Percentiles rank a stretch among this genome's conserved stretches.
Evolutionary conservation across 2,113 vertebrate species (phyloP).

Genomic region (Pseudopodoces humilis): DNA sequence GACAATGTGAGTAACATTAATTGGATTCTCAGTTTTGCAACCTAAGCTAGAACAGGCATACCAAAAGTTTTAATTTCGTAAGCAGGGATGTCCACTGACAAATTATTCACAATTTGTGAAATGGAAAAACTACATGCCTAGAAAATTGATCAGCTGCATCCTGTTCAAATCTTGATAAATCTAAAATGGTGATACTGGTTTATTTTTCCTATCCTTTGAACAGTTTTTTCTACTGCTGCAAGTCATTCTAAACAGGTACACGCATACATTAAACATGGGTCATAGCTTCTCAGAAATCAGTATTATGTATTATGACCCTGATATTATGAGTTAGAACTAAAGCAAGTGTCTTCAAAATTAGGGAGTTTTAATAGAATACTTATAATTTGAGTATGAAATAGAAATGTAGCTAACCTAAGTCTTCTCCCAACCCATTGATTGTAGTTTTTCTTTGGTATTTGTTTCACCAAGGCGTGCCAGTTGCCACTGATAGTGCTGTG

Average conservation of each 20-base stretch:
- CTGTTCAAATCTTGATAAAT: background rate
- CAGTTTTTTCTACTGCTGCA: background rate
- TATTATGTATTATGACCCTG: background rate
- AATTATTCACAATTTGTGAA: background rate
- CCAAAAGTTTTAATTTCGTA: background rate
- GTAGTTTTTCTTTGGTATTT: background rate
- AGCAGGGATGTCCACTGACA: background rate
- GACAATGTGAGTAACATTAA: background rate
- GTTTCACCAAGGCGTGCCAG: background rate
- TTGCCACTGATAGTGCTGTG: background rate
- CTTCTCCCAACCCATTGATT: background rate
- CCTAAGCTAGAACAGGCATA: background rate
- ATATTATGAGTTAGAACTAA: background rate
- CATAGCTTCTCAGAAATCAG: background rate
- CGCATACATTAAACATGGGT: background rate
- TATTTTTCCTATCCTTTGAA: background rate
- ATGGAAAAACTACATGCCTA: background rate
- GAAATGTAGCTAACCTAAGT: background rate
- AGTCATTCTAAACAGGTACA: background rate
- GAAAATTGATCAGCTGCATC: background rate
- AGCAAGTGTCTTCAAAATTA: background rate
- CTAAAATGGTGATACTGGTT: background rate
- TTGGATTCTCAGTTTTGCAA: background rate
- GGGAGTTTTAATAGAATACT: background rate
- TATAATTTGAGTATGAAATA: background rate